These are phyloP conservation scores for Heliconius congener DNA, from an alignment of 1,140 invertebrate species.

Conservation along the genomic window DNA sequence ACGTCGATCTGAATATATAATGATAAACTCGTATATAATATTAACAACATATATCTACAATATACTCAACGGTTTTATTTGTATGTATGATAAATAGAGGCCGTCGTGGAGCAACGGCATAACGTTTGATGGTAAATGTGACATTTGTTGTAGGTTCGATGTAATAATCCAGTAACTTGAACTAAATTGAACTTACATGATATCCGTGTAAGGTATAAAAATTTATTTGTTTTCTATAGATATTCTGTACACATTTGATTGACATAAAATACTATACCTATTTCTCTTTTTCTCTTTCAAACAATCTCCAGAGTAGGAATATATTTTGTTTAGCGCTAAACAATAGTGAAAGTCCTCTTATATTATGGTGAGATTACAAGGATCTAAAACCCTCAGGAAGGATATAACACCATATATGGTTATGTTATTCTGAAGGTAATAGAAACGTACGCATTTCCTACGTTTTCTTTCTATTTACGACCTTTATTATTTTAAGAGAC, in stretches of 20 bases:
- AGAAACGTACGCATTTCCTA: too few relatives aligned
- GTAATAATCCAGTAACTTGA: neutral
- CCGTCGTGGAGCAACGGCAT: too few relatives aligned
- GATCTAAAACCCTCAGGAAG: neutral
- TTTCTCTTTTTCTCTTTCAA: neutral
- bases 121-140: too few relatives aligned
- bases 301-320: neutral
- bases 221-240: neutral
- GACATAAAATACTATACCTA: neutral
- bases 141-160: too few relatives aligned
- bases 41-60: too few relatives aligned
- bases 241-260: neutral
- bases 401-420: neutral
- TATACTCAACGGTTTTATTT: too few relatives aligned
- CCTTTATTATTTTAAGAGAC: too few relatives aligned
- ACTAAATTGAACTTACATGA: too few relatives aligned
- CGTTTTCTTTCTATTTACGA: too few relatives aligned
- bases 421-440: neutral
- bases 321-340: neutral
- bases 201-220: neutral
- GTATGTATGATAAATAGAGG: too few relatives aligned
- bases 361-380: neutral
- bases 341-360: neutral
- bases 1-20: neutral
- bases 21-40: too few relatives aligned